Evolutionary conservation across 2,797 vertebrate species (phyloP).

Genomic region (Sebastes diploproa): DNA sequence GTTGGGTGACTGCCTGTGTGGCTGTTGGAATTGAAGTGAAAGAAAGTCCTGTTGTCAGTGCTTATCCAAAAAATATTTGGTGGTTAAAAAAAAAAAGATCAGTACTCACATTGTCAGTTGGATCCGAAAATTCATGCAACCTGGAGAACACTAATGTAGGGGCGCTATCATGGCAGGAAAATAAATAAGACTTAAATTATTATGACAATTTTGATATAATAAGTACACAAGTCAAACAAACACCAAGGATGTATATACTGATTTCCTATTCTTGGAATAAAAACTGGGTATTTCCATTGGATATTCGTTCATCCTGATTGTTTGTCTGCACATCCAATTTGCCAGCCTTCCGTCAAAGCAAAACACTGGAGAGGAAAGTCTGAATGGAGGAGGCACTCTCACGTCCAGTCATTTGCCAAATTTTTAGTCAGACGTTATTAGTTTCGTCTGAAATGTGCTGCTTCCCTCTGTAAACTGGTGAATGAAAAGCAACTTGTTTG

Average conservation of each 20-base stretch:
- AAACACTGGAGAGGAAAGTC: slow-evolving; percentile 12
- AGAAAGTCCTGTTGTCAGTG: neutral
- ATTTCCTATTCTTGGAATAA: neutral
- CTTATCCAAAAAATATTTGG: neutral
- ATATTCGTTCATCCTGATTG: neutral
- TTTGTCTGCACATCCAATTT: slow-evolving; percentile 15
- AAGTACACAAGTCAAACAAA: neutral
- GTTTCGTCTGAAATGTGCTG: slow-evolving; percentile 44
- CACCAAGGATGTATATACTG: neutral
- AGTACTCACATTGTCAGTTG: neutral
- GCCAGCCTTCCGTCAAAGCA: slow-evolving; percentile 12
- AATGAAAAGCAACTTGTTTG: slow-evolving; percentile 64
- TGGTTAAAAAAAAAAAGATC: neutral
- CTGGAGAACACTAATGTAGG: neutral
- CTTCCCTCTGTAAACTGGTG: slow-evolving; percentile 35
- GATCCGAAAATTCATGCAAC: neutral
- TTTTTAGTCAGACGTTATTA: slow-evolving; percentile 56
- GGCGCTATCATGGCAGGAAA: neutral
- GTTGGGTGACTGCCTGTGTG: neutral
- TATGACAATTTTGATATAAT: neutral
- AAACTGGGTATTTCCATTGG: neutral
- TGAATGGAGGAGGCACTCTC: slow-evolving; percentile 16
- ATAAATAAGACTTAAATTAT: neutral
- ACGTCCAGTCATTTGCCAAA: slow-evolving; percentile 26
- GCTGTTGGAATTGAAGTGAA: neutral